phyloP scores from a whole-genome alignment of 2,888 invertebrate species.

The Drosophila macrospina region DNA sequence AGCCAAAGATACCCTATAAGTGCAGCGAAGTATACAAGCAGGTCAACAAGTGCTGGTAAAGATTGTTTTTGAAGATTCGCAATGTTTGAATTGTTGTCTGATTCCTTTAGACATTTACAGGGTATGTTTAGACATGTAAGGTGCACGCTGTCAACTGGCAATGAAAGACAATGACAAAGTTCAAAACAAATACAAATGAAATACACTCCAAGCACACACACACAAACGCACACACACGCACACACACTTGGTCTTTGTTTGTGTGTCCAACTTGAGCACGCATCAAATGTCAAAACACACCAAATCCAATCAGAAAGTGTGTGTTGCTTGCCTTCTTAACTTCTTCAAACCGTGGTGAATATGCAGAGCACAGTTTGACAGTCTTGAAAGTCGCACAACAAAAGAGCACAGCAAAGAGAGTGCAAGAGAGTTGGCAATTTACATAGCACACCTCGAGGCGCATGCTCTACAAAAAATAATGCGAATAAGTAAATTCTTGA shows the following conservation, averaged over 20 bases:
- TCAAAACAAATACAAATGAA: slow-evolving; percentile 52
- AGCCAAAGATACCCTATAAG: slow-evolving; percentile 7
- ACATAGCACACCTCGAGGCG: slow-evolving; percentile 40
- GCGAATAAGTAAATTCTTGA: slow-evolving; percentile 15
- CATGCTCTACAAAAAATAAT: slow-evolving; percentile 46
- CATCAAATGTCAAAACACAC: slow-evolving; percentile 53
- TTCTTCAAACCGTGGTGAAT: slow-evolving; percentile 50
- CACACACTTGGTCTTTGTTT: slow-evolving; percentile 3
- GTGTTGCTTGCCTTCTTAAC: not conserved
- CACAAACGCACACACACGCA: slow-evolving; percentile 23
- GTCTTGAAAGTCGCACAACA: slow-evolving; percentile 31
- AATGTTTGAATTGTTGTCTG: too few relatives aligned
- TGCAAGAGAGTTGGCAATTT: not conserved
- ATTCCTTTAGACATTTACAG: not conserved
- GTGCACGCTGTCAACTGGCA: slow-evolving; percentile 37
- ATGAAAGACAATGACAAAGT: slow-evolving; percentile 56
- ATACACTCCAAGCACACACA: slow-evolving; percentile 26
- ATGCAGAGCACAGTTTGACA: slow-evolving; percentile 47
- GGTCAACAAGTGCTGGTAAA: not conserved
- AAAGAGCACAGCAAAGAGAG: slow-evolving; percentile 33
- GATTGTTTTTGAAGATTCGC: too few relatives aligned
- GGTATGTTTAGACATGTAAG: slow-evolving; percentile 25
- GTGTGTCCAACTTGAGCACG: slow-evolving; percentile 36
- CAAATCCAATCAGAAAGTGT: slow-evolving; percentile 53
- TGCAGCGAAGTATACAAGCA: not conserved